Base-by-base conservation (phyloP, 2,113 vertebrate species). In the Melanerpes aurifrons region DNA sequence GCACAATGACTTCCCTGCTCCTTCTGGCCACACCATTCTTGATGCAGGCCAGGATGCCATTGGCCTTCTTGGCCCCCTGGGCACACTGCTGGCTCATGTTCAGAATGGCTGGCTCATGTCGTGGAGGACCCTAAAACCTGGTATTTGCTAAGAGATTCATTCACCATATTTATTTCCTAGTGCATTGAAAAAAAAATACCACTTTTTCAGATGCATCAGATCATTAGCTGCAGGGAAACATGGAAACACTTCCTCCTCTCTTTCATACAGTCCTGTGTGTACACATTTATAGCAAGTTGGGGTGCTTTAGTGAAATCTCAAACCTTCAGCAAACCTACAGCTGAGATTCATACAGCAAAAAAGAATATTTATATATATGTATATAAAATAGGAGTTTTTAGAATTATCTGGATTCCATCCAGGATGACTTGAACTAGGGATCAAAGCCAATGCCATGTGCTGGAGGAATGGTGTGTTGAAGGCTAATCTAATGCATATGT, bases 361-460 rank as follows among this genome's bases (percentile, higher is more conserved):
- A 53, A 53, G 12, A 40, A 10, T 11, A 40, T 40, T 12, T 10
- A 40, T 40, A 40, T 40, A 12, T 45, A 45, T 45, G 6, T 22
- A 21, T 9, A 50, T 24, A 50, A 22, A 50, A 50, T 6, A 95
- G 73, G 70, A 93, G 76, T 95, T 95, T 86, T 95, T 80, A 92
- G 78, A 94, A 95, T 96, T 95, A 92, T 96, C 95, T 94, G 93
- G 91, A 91, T 94, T 96, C 83, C 70, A 94, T 94, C 75, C 86
- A 96, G 91, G 87, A 95, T 0, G 1, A 87, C 86, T 94, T 94
- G 92, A 96, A 96, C 86, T 43, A 87, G 67, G 92, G 95, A 97
- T 97, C 94, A 97, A 97, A 97, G 96, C 91, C 95, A 95, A 91
- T 95, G 86, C 89, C 94, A 95, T 95, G 47, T 97, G 96, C 82